Base-by-base conservation (phyloP, 2,113 vertebrate species). In the Stictonetta naevosa region DNA sequence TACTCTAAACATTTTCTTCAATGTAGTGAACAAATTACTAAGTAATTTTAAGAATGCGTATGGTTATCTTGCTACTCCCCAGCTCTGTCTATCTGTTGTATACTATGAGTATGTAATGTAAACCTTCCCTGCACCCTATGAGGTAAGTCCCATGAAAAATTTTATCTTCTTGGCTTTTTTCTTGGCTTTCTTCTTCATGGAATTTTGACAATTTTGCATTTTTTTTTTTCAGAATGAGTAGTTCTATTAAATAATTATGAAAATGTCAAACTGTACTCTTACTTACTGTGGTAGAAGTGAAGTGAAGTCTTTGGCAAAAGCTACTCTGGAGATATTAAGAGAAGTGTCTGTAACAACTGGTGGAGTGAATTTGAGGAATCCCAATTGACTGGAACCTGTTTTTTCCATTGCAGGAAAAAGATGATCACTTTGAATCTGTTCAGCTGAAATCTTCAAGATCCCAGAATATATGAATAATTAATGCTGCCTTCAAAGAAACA, bases 361-460 rank as follows among this genome's bases (percentile, higher is more conserved):
- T 68, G 44, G 26, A 79, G 19, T 69, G n/a, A 50, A 76, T 84
- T 62, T 82, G 58, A 78, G 33, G 63, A 93, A 59, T 63, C 14
- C 4, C 33, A 14, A 22, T 66, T 97, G 62, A 95, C 63, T 20
- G 12, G 31, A 89, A 74, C n/a, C 13, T 97, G 31, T 95, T 59
- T 93, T 89, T 97, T 93, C 93, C 53, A 69, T 98, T 97, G 53
- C 96, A 99, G 99, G 98, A 99, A 94, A 99, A 99, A 76, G 98
- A 98, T 91, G 98, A 99, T 90, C 95, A 96, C 95, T 99, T 99
- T 93, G 99, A 99, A 97, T 99, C 99, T 36, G 98, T 99, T 96
- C 99, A 99, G 82, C 97, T 99, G 90, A 99, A 99, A 97, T 99
- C 99, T 19, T 99, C 99, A 95, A 97, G 98, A 96, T 96, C 98